Evolutionary conservation across 2,113 vertebrate genomes (phyloP).

Genomic region (Gila orcuttii): DNA sequence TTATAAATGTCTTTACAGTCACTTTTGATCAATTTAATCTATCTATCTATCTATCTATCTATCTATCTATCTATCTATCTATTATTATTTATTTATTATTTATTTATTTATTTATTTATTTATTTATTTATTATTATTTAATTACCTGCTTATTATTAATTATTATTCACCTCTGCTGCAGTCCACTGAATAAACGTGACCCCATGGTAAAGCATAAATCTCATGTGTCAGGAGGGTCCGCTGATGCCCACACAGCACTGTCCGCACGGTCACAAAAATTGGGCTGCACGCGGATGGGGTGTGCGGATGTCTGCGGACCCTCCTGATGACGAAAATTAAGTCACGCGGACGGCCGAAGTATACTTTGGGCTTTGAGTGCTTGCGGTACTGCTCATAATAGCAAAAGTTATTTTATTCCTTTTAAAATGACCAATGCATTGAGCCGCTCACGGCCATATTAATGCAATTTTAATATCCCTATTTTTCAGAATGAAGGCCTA

Average conservation of each 20-base stretch:
- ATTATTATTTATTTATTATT: too few species aligned
- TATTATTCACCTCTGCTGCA: not conserved
- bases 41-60: too few species aligned
- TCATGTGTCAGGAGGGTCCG: not conserved
- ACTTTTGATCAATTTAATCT: not conserved
- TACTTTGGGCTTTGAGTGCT: not conserved
- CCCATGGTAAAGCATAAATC: not conserved
- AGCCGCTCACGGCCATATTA: not conserved
- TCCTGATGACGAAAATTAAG: too few species aligned
- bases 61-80: too few species aligned
- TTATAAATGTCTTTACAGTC: not conserved
- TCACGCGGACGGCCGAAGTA: too few species aligned
- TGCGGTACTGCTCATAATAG: not conserved
- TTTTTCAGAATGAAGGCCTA: conserved; percentile 34
- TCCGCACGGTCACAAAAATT: too few species aligned
- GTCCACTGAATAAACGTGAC: not conserved
- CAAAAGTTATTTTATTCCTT: not conserved
- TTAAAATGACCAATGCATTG: conserved; percentile 21
- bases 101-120: too few species aligned
- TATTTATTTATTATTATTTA: too few species aligned
- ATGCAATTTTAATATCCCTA: conserved; percentile 22
- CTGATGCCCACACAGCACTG: too few species aligned
- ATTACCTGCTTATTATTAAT: too few species aligned
- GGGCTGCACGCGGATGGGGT: too few species aligned
- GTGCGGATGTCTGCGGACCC: too few species aligned